Evolutionary conservation across 2,113 vertebrate species (phyloP).

Genomic region (Dasypus novemcinctus): DNA sequence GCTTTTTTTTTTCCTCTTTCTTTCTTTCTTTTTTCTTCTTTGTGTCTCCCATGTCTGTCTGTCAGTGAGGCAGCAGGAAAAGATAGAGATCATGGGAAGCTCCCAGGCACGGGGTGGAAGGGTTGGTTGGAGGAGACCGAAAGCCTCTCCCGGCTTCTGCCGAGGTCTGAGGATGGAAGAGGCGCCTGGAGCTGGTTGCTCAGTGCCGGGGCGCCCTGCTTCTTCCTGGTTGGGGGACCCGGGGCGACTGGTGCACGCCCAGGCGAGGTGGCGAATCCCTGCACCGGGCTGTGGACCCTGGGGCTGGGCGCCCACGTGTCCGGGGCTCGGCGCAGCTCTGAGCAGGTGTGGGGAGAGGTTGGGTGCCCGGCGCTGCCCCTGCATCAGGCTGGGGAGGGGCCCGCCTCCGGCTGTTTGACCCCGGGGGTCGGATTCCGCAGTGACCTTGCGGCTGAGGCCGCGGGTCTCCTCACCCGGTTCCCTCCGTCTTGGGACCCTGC

Average conservation of each 20-base stretch:
- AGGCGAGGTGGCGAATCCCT: not conserved
- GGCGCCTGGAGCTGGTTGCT: not conserved
- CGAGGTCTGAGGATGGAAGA: not conserved
- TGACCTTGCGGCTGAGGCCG: constrained; percentile 42
- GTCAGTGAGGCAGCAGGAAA: constrained; percentile 46
- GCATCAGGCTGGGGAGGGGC: not conserved
- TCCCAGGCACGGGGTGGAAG: not conserved
- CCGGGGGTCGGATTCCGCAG: not conserved
- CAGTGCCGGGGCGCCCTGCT: not conserved
- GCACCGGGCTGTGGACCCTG: not conserved
- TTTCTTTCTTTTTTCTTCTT: constrained; percentile 48
- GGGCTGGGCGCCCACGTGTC: constrained; percentile 46
- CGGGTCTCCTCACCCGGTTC: not conserved
- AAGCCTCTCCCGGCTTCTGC: not conserved
- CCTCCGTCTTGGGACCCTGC: not conserved
- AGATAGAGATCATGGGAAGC: constrained; percentile 47
- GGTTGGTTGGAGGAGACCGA: not conserved
- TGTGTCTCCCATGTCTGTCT: constrained; percentile 62
- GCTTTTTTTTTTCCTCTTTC: not conserved
- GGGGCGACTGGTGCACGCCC: not conserved
- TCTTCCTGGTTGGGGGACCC: not conserved
- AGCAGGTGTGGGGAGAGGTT: constrained; percentile 45
- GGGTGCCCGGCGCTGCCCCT: not conserved
- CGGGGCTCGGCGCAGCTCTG: not conserved
- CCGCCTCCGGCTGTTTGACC: not conserved